Evolutionary conservation across 2,888 invertebrate species (phyloP).

Genomic region (Volucella inanis): DNA sequence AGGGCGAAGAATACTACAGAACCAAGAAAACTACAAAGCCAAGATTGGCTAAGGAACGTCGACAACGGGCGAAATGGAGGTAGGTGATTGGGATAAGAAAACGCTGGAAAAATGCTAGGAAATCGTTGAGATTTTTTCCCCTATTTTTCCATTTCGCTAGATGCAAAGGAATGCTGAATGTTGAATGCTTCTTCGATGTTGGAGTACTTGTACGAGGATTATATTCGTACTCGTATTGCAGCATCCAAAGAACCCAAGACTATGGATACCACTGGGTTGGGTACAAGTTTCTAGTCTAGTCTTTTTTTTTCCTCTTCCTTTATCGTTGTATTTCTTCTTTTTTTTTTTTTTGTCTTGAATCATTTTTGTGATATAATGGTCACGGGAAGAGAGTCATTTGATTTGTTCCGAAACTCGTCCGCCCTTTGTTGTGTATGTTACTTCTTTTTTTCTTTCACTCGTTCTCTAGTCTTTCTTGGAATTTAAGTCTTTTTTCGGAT

Average conservation of each 20-base stretch:
- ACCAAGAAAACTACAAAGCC: conserved; percentile 4
- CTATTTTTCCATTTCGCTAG: conserved; percentile 71
- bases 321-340: not conserved
- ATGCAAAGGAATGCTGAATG: conserved; percentile 59
- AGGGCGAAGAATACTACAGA: conserved; percentile 18
- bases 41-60: not conserved
- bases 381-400: conserved; percentile 74
- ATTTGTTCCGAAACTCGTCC: conserved; percentile 72
- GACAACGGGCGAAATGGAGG: conserved; percentile 18
- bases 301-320: conserved; percentile 25
- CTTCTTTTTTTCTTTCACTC: conserved; percentile 4
- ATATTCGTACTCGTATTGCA: conserved; percentile 33
- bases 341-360: conserved; percentile 40
- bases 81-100: not conserved
- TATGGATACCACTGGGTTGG: conserved; percentile 25
- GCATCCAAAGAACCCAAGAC: conserved; percentile 13
- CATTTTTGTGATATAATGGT: conserved; percentile 70
- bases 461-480: not conserved
- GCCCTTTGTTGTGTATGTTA: conserved; percentile 60
- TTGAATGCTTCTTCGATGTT: conserved; percentile 21
- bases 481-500: conserved; percentile 9
- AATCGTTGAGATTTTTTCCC: conserved; percentile 57
- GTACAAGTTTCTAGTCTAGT: conserved; percentile 1
- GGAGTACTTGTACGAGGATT: conserved; percentile 6
- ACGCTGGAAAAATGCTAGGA: conserved; percentile 57